Evolutionary conservation across 2,888 invertebrate species (phyloP).

Genomic region (Diaphora mendica): DNA sequence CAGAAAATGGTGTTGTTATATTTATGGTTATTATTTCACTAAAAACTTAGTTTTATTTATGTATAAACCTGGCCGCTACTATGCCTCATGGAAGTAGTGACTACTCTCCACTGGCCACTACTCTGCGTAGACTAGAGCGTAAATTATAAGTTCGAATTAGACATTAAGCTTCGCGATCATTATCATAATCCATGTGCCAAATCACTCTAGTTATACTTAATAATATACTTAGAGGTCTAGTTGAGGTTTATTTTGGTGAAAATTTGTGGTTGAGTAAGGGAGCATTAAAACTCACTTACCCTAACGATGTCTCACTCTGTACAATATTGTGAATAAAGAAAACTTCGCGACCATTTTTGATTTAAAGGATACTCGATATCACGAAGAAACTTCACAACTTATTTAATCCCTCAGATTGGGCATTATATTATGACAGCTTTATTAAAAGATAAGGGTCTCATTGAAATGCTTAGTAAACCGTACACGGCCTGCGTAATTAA

Average conservation of each 20-base stretch:
- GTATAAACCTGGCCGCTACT: too few species aligned
- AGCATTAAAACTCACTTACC: conserved; percentile 51
- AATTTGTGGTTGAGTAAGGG: conserved; percentile 12
- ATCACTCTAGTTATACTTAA: neutral
- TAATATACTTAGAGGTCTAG: neutral
- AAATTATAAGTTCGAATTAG: neutral
- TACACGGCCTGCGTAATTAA: neutral
- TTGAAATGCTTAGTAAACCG: neutral
- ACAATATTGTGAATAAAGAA: conserved; percentile 21
- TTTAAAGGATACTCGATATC: conserved; percentile 43
- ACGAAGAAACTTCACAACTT: conserved; percentile 29
- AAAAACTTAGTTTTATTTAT: too few species aligned
- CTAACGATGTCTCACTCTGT: conserved; percentile 18
- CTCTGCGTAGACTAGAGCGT: too few species aligned
- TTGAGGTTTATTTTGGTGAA: neutral
- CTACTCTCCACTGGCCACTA: too few species aligned
- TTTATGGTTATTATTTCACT: too few species aligned
- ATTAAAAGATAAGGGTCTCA: conserved; percentile 8
- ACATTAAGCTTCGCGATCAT: conserved; percentile 1
- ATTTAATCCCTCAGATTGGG: conserved; percentile 32
- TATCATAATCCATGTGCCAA: neutral
- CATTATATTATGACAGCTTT: conserved; percentile 28
- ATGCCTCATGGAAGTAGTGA: too few species aligned
- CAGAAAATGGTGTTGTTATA: too few species aligned
- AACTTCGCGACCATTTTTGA: conserved; percentile 30